phyloP scores from a whole-genome alignment of 2,113 vertebrate species.

The Rhea pennata region DNA sequence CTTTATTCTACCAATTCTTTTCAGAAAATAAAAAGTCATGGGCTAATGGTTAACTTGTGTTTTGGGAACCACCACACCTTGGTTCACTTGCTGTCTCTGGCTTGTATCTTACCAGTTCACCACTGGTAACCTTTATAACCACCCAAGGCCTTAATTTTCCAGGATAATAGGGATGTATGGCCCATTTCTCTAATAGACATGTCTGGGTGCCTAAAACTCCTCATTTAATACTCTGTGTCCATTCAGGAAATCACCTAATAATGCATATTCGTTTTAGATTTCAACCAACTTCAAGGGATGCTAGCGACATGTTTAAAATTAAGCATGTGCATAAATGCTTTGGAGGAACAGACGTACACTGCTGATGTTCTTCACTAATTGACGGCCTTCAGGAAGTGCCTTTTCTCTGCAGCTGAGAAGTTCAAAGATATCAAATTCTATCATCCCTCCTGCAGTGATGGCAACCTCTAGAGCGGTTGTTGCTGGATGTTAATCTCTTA shows the following conservation, averaged over 20 bases:
- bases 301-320: not conserved
- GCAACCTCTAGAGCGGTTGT: not conserved
- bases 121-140: too few species aligned
- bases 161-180: not conserved
- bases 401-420: not conserved
- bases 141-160: too few species aligned
- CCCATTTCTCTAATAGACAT: not conserved
- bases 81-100: too few species aligned
- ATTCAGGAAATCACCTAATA: not conserved
- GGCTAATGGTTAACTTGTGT: not conserved
- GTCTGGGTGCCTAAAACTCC: not conserved
- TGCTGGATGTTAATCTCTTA: not conserved
- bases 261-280: not conserved
- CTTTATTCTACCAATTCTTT: not conserved
- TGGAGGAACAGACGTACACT: not conserved
- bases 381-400: not conserved
- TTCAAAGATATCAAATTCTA: not conserved
- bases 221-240: not conserved
- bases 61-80: too few species aligned
- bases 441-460: not conserved
- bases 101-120: too few species aligned
- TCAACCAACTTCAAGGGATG: not conserved
- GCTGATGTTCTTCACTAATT: not conserved
- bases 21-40: not conserved
- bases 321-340: not conserved